These are phyloP conservation scores for Strix occidentalis DNA, from an alignment of 2,797 vertebrate genomes.

Conservation along the genomic window DNA sequence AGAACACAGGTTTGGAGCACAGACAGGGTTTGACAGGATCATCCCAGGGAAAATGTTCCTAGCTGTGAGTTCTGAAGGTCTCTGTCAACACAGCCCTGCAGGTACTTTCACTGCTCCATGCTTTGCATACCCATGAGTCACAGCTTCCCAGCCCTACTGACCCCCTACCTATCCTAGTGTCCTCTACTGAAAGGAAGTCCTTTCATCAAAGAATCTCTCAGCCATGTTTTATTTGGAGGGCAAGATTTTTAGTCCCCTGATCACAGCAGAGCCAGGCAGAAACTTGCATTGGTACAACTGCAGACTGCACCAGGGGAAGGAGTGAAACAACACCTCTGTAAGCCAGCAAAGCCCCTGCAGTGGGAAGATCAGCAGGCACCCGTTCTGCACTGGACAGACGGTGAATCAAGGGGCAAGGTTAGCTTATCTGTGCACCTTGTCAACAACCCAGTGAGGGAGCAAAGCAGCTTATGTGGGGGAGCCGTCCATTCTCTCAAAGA, in stretches of 20 bases:
- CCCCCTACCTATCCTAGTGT: not conserved
- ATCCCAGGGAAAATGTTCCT: not conserved
- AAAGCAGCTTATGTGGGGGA: constrained; percentile 6
- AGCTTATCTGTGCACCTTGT: not conserved
- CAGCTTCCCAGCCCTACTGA: not conserved
- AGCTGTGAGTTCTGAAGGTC: not conserved
- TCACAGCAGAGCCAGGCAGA: not conserved
- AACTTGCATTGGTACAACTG: not conserved
- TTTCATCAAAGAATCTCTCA: not conserved
- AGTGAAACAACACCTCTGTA: not conserved
- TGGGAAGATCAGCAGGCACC: not conserved
- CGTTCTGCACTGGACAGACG: not conserved
- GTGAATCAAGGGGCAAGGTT: not conserved
- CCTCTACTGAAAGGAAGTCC: not conserved
- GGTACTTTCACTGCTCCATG: not conserved
- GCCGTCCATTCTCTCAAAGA: not conserved
- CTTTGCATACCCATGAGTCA: not conserved
- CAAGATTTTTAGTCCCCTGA: not conserved
- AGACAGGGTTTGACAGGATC: not conserved
- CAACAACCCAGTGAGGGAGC: not conserved
- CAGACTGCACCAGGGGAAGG: not conserved
- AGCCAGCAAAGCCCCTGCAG: not conserved
- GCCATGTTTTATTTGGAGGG: not conserved
- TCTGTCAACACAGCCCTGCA: not conserved
- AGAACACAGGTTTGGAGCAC: not conserved